Evolutionary conservation across 2,888 invertebrate genomes (phyloP).

Genomic region (Odiellus spinosus): DNA sequence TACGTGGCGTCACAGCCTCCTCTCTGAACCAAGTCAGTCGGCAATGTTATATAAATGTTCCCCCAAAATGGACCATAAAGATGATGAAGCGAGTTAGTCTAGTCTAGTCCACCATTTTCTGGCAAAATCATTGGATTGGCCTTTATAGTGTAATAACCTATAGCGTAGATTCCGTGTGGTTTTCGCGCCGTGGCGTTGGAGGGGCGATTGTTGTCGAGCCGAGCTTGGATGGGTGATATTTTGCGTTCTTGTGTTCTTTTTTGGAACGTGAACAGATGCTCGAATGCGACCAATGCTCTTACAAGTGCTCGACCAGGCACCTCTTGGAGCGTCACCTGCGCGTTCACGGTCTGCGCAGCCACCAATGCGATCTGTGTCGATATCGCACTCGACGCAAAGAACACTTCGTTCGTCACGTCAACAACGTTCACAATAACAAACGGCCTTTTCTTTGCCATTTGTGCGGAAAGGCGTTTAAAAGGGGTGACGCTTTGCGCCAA

Average conservation of each 20-base stretch:
- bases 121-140: too few species aligned
- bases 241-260: neutral
- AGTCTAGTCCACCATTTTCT: too few species aligned
- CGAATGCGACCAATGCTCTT: slow-evolving; percentile 24
- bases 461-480: slow-evolving; percentile 38
- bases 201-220: too few species aligned
- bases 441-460: slow-evolving; percentile 38
- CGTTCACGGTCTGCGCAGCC: slow-evolving; percentile 22
- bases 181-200: too few species aligned
- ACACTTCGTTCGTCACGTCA: slow-evolving; percentile 30
- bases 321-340: slow-evolving; percentile 24
- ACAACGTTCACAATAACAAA: slow-evolving; percentile 35
- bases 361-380: slow-evolving; percentile 28
- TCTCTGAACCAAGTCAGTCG: too few species aligned
- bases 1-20: too few species aligned
- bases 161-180: too few species aligned
- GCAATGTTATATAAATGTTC: too few species aligned
- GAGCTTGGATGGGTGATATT: too few species aligned
- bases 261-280: slow-evolving; percentile 7
- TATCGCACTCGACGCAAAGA: slow-evolving; percentile 30
- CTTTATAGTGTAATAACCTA: too few species aligned
- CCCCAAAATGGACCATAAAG: too few species aligned
- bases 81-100: too few species aligned
- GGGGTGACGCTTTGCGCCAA: slow-evolving; percentile 35
- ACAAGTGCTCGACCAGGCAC: slow-evolving; percentile 22